phyloP scores from a whole-genome alignment of 2,797 vertebrate species.

The Malurus leucopterus region DNA sequence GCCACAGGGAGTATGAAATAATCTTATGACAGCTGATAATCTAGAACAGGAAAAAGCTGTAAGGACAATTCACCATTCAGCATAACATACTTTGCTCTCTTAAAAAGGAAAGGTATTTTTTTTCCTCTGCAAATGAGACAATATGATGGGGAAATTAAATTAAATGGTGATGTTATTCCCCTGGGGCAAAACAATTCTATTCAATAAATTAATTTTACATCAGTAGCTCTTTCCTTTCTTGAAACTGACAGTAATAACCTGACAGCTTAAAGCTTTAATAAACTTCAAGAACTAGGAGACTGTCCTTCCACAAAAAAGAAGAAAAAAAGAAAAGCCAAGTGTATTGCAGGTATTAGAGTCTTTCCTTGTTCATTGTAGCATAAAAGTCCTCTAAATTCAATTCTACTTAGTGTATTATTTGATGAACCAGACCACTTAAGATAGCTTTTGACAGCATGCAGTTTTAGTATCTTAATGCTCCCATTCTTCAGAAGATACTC shows the following conservation, averaged over 20 bases:
- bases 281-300: conserved; percentile 69
- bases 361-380: conserved; percentile 54
- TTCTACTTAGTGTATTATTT: conserved; percentile 65
- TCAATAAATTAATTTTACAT: conserved; percentile 83
- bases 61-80: conserved; percentile 60
- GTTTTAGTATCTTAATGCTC: conserved; percentile 62
- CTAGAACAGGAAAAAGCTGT: conserved; percentile 53
- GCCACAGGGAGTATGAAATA: conserved; percentile 13
- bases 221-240: conserved; percentile 74
- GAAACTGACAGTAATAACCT: conserved; percentile 79
- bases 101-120: conserved; percentile 70
- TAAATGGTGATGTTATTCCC: conserved; percentile 80
- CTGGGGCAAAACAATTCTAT: conserved; percentile 78
- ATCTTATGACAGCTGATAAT: conserved; percentile 60
- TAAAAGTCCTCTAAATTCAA: conserved; percentile 61
- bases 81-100: conserved; percentile 60
- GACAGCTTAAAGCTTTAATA: conserved; percentile 81
- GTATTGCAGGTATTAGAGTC: conserved; percentile 57
- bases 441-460: conserved; percentile 67
- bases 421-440: conserved; percentile 64
- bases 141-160: conserved; percentile 81
- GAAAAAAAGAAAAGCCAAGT: conserved; percentile 1
- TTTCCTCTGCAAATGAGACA: conserved; percentile 74
- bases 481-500: conserved; percentile 62
- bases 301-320: conserved; percentile 1